Percentiles rank a stretch among this genome's conserved stretches.
These are phyloP conservation scores for Eristalis tenax DNA, from an alignment of 2,888 invertebrate species.

Conservation along the genomic window DNA sequence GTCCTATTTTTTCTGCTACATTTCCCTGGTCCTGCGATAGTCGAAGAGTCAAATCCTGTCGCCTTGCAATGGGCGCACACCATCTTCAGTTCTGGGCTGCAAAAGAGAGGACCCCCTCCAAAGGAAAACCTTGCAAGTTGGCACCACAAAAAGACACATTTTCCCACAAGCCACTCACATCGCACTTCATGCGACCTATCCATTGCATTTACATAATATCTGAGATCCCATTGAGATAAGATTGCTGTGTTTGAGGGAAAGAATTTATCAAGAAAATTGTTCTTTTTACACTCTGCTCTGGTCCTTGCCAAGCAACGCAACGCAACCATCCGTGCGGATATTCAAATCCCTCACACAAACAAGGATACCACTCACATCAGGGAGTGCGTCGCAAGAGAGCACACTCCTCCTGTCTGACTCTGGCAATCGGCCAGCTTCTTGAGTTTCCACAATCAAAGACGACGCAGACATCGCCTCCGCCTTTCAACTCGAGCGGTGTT, in stretches of 20 bases:
- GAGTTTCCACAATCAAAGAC: slow-evolving; percentile 6
- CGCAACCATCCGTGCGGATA: not conserved
- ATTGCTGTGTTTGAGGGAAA: slow-evolving; percentile 41
- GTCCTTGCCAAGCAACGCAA: not conserved
- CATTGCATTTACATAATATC: slow-evolving; percentile 17
- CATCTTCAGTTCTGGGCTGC: not conserved
- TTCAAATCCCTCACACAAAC: not conserved
- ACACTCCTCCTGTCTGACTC: not conserved
- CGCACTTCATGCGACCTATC: slow-evolving; percentile 16
- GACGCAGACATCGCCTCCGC: not conserved
- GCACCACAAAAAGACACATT: slow-evolving; percentile 24
- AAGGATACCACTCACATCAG: slow-evolving; percentile 16
- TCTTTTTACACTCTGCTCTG: not conserved
- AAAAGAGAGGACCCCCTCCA: not conserved
- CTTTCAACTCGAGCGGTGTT: not conserved
- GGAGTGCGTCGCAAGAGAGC: not conserved
- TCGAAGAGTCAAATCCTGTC: not conserved
- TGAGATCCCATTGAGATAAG: slow-evolving; percentile 51
- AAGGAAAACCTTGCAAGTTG: slow-evolving; percentile 20
- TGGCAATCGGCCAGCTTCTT: slow-evolving; percentile 40
- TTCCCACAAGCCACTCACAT: not conserved
- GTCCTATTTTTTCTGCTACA: not conserved
- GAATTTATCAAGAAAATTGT: slow-evolving; percentile 41
- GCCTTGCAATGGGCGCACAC: not conserved
- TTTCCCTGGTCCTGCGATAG: not conserved